These are phyloP conservation scores for Epinephelus moara DNA, from an alignment of 2,113 vertebrate genomes.

Conservation along the genomic window DNA sequence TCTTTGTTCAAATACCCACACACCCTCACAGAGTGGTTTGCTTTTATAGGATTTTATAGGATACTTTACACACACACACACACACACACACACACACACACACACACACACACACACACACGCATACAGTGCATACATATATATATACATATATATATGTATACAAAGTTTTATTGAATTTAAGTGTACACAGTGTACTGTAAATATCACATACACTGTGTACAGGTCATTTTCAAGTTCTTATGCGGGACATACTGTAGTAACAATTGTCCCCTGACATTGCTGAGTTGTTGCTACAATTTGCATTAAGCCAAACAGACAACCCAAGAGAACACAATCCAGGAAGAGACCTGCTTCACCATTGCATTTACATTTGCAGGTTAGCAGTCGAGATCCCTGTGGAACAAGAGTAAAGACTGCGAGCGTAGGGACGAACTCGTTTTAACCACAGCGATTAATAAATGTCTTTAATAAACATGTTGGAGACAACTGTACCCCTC, in stretches of 20 bases:
- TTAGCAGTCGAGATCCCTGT: slow-evolving; percentile 61
- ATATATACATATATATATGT: background rate
- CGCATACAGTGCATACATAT: no score
- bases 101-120: no score
- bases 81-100: background rate
- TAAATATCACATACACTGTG: background rate
- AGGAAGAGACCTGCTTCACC: slow-evolving; percentile 33
- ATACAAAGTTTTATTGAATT: background rate
- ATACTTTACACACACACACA: slow-evolving; percentile 35
- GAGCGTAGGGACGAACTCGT: slow-evolving; percentile 69
- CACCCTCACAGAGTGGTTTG: slow-evolving; percentile 71
- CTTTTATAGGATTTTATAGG: slow-evolving; percentile 61
- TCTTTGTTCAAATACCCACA: slow-evolving; percentile 88
- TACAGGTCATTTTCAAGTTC: background rate
- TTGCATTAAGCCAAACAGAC: slow-evolving; percentile 51
- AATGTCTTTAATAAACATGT: slow-evolving; percentile 75
- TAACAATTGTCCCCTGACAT: slow-evolving; percentile 14
- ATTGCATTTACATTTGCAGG: slow-evolving; percentile 48
- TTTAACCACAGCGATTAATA: slow-evolving; percentile 82
- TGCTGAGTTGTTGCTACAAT: slow-evolving; percentile 24
- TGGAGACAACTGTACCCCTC: slow-evolving; percentile 66
- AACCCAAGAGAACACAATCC: slow-evolving; percentile 51
- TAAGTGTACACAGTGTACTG: background rate
- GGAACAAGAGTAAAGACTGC: slow-evolving; percentile 68
- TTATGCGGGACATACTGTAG: slow-evolving; percentile 5